phyloP scores from a whole-genome alignment of 2,797 vertebrate species.

The Holocentrus rufus region DNA sequence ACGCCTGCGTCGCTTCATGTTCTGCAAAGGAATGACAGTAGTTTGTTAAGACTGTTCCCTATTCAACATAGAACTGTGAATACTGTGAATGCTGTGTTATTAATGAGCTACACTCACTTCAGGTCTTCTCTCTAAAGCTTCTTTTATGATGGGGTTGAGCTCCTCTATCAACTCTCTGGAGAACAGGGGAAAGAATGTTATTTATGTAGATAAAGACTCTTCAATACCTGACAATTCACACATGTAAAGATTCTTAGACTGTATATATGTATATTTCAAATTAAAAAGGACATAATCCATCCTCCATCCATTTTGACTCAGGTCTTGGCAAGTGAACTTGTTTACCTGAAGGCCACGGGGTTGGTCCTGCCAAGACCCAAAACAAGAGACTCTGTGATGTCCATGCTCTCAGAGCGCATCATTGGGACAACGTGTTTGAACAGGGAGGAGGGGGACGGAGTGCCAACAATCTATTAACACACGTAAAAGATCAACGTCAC shows the following conservation, averaged over 20 bases:
- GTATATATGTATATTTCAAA: neutral
- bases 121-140: conserved; percentile 98
- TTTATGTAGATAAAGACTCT: neutral
- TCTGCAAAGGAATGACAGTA: conserved; percentile 77
- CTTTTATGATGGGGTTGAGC: conserved; percentile 99
- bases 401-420: conserved; percentile 99
- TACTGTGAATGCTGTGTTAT: neutral
- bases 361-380: conserved; percentile 99
- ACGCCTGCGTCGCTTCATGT: conserved; percentile 99
- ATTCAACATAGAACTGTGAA: neutral
- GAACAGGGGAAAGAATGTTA: conserved; percentile 11
- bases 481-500: conserved; percentile 26
- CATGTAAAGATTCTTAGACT: neutral
- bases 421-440: conserved; percentile 99
- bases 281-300: neutral
- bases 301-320: neutral
- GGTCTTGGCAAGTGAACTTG: neutral
- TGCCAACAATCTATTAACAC: conserved; percentile 89
- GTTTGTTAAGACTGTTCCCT: neutral
- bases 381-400: conserved; percentile 98
- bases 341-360: conserved; percentile 95
- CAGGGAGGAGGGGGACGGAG: conserved; percentile 95
- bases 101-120: conserved; percentile 85
- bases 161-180: conserved; percentile 97
- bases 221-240: neutral